Base-by-base conservation (phyloP, 2,888 invertebrate species). In the Frankliniella fusca region DNA sequence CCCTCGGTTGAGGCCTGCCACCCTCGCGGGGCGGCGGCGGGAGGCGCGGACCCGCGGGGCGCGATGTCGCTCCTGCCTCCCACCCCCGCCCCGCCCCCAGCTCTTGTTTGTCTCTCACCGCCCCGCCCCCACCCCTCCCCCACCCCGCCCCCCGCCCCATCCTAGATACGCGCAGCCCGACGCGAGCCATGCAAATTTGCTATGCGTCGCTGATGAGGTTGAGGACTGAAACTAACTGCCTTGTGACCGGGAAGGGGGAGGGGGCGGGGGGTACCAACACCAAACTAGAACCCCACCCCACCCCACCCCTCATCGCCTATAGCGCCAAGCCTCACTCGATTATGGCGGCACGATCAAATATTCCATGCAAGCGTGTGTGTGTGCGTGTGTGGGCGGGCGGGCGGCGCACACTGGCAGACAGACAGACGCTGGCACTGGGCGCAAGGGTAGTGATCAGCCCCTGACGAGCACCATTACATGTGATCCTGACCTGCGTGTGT, bases 191-290 rank as follows among this genome's bases (percentile, higher is more conserved):
- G 70, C 70, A 76, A 76, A 76, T 76, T 76, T 76, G 70, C 70
- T 76, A 76, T 76, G 70, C 70, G 70, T 76, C 70, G 70, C 70
- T 76, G 70, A 76, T 76, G 70, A 76, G 70, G 70, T 76, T 27
- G 70, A 27, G 70, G 70, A 76, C 70, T 76, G 70, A 27, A 76
- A 76, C 70, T 76, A 76, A 76, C 70, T 76, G 70, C 70, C 70
- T 12, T 27, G 5, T 10, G 27, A 23, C 70, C 9, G 65, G 65
- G 65, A 9, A 50, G 50, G 50, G 10, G 50, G 50, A 15, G 15
- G 15, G 54, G 54, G 54, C 54, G 54, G 54, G 54, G 54, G 54
- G 61, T 61, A 61, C 61, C 61, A 18, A 18, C 61, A 61, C 61
- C 38, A 61, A 61, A n/a, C 61, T n/a, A 7, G 18, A 15, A 11